Evolutionary conservation across 2,888 invertebrate genomes (phyloP).

Genomic region (Laspeyria flexula): DNA sequence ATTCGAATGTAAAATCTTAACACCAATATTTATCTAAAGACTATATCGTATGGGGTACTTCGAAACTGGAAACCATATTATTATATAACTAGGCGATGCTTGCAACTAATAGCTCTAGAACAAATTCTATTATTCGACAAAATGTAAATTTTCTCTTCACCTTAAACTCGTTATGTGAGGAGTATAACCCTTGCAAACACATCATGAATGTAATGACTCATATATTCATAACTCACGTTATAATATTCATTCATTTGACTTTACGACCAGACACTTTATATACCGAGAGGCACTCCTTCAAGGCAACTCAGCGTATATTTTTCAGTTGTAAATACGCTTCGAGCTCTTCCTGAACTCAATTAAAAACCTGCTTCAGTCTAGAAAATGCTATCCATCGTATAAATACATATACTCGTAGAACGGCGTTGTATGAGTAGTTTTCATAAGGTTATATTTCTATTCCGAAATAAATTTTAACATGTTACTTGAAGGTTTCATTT

Average conservation of each 20-base stretch:
- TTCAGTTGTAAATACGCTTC: constrained; percentile 10
- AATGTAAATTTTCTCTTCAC: not conserved
- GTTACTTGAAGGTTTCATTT: too few relatives aligned
- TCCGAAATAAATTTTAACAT: too few relatives aligned
- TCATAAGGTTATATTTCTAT: not conserved
- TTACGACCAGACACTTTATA: constrained; percentile 16
- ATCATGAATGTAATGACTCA: constrained; percentile 7
- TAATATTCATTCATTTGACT: constrained; percentile 17
- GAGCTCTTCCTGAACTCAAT: constrained; percentile 10
- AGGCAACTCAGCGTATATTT: constrained; percentile 6
- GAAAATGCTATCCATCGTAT: not conserved
- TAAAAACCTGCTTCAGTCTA: constrained; percentile 4
- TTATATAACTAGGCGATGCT: too few relatives aligned
- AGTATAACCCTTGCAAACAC: constrained; percentile 1
- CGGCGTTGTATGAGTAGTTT: too few relatives aligned
- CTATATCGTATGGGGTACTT: too few relatives aligned
- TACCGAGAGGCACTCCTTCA: constrained; percentile 1
- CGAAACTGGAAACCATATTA: too few relatives aligned
- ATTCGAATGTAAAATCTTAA: too few relatives aligned
- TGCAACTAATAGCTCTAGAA: too few relatives aligned
- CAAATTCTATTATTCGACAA: too few relatives aligned
- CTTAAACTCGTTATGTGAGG: not conserved
- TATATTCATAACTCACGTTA: constrained; percentile 14
- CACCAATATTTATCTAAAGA: too few relatives aligned
- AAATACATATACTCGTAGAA: not conserved